Evolutionary conservation across 2,888 invertebrate genomes (phyloP).

Genomic region (Caradrina kadenii): DNA sequence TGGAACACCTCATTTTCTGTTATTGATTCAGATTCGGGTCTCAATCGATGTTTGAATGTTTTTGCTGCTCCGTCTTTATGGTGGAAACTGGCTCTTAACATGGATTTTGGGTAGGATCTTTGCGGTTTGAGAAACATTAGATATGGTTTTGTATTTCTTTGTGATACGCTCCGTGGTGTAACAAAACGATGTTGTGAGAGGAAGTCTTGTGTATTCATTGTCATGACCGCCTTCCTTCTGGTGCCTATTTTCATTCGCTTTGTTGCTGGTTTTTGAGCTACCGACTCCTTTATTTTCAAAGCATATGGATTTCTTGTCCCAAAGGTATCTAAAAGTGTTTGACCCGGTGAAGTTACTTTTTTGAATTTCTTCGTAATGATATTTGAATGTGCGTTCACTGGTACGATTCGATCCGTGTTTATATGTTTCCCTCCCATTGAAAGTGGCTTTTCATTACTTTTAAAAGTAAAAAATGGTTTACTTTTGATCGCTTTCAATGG

Average conservation of each 20-base stretch:
- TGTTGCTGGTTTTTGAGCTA: constrained; percentile 63
- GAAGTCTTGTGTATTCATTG: constrained; percentile 72
- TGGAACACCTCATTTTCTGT: constrained; percentile 65
- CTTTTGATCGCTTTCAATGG: constrained; percentile 25
- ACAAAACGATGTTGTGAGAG: constrained; percentile 65
- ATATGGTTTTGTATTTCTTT: constrained; percentile 31
- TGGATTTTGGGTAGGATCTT: constrained; percentile 52
- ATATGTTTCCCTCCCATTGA: constrained; percentile 1
- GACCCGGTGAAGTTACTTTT: constrained; percentile 34
- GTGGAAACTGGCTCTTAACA: constrained; percentile 68
- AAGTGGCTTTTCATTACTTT: constrained; percentile 7
- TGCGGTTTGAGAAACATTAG: constrained; percentile 17
- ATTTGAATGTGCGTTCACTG: constrained; percentile 32
- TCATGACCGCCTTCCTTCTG: constrained; percentile 66
- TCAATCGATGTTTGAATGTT: constrained; percentile 21
- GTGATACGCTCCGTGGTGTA: constrained; percentile 50
- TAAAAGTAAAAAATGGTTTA: constrained; percentile 27
- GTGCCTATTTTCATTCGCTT: constrained; percentile 66
- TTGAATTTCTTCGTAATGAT: constrained; percentile 51
- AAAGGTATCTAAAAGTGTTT: constrained; percentile 63
- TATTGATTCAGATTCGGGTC: constrained; percentile 64
- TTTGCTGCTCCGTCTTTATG: constrained; percentile 46
- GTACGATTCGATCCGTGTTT: constrained; percentile 8
- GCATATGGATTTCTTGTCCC: constrained; percentile 70
- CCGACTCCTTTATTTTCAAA: constrained; percentile 60